Base-by-base conservation (phyloP, 2,888 invertebrate species). In the Drosophila quinaria region DNA sequence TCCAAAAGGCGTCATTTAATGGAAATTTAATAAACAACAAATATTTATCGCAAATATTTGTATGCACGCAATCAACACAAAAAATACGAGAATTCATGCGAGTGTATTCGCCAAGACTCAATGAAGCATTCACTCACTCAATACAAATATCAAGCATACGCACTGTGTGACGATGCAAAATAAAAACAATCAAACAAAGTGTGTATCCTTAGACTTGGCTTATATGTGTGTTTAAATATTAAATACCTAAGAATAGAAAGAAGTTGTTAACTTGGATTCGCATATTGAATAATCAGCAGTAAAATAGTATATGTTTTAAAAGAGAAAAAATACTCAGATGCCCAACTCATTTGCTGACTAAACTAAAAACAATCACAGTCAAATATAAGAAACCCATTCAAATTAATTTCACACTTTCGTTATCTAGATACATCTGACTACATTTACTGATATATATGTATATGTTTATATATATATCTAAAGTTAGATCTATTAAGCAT, bases 61-160 rank as follows among this genome's bases (percentile, higher is more conserved):
- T 25, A 3, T 25, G 68, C 56, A 37, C 37, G 67, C 73, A 60
- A 67, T 58, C 62, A 58, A 47, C 29, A 61, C 59, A 49, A 41
- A 61, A 65, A 55, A n/a, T 44, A 33, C 31, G 49, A 56, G 17
- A 10, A 49, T 50, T 61, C 44, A 35, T n/a, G 44, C 11, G 52
- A 31, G 22, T 47, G 37, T 13, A 49, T 51, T 31, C 10, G 41
- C 56, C 33, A n/a, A 19, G 37, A 63, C 35, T 46, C 54, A 37
- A 42, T 47, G 44, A 51, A 44, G 13, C 72, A 29, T 41, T 54
- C 49, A 33, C 11, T 35, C 25, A 55, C 41, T 52, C 51, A 58
- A 54, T 67, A 58, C 55, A 67, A 63, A 79, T 55, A 79, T 75
- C 52, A 71, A 71, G 51, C 75, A 78, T 78, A 79, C 77, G 77